Evolutionary conservation across 1,140 invertebrate genomes (phyloP), one percentile per base, ranked within the genome.

Genomic region (Orchesella cincta): DNA sequence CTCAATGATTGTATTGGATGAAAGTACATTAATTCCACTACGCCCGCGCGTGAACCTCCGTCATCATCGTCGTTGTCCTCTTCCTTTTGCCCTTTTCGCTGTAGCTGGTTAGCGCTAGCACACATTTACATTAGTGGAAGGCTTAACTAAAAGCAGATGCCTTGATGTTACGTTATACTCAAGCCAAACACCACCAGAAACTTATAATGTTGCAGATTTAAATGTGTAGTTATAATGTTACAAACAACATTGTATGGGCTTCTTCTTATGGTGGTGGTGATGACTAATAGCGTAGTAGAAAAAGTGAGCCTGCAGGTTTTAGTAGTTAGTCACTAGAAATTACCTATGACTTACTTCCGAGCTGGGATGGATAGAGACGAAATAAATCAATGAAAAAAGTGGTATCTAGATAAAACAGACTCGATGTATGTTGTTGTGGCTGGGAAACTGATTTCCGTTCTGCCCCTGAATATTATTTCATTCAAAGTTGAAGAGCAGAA

Each of bases 21-120:
- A 67, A 67, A 67, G 12, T 33, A 67, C 62, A 67, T 67, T 67
- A 67, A 67, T 33, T 67, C 31, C 62, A 67, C 62, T 67, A 67
- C 62, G 62, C 62, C 62, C 31, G 62, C 62, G 62, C 62, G 31
- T 31, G 8, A 67, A 31, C 8, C 62, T 23, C 23, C 52, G 3
- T 67, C 62, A 67, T 67, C 62, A 67, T 33, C 28, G 33, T 18
- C 52, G 33, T 67, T 33, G 14, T 67, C 62, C 1, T 33, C 62
- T 3, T 67, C 31, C 23, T 5, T 26, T 33, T 23, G 62, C 31
- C 31, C 23, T 67, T 23, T 67, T 33, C 62, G 23, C 5, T 67
- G 12, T 46, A 46, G 39, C 39, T 46, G 5, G 5, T 46, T 46
- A 46, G n/a, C n/a, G n/a, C n/a, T n/a, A n/a, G n/a, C n/a, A n/a